These are phyloP conservation scores for Drosophila willistoni DNA, from an alignment of 1,140 invertebrate species.

Conservation along the genomic window DNA sequence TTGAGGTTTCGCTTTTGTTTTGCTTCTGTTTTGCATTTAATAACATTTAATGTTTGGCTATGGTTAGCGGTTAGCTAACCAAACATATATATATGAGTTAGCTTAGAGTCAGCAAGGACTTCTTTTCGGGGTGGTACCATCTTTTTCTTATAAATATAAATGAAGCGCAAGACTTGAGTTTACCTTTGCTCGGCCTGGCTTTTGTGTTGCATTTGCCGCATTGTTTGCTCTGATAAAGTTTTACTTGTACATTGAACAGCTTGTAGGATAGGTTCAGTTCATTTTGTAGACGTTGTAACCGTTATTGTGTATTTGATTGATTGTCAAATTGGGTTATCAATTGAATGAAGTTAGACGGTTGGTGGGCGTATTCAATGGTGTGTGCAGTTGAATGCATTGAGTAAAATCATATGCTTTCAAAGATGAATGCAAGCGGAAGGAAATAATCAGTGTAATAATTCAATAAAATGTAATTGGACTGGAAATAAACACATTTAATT, in stretches of 20 bases:
- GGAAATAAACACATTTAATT: constrained; percentile 11
- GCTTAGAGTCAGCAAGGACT: no score
- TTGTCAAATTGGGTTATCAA: constrained; percentile 64
- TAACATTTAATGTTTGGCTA: constrained; percentile 73
- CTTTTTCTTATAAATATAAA: constrained; percentile 69
- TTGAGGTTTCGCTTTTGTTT: constrained; percentile 28
- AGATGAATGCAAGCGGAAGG: constrained; percentile 5
- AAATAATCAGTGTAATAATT: constrained; percentile 41
- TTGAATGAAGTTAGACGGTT: constrained; percentile 19
- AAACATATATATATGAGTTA: constrained; percentile 16
- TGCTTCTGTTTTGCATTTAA: constrained; percentile 69
- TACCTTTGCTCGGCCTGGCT: constrained; percentile 35
- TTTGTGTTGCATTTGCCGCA: constrained; percentile 62
- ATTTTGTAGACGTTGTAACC: constrained; percentile 17
- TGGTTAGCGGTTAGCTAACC: constrained; percentile 41
- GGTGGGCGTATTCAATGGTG: constrained; percentile 36
- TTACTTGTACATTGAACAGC: constrained; percentile 24
- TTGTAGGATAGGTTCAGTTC: constrained; percentile 1
- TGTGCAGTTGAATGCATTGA: constrained; percentile 20
- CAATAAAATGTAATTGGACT: constrained; percentile 26
- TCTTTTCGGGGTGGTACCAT: background rate
- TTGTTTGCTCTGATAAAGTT: constrained; percentile 58
- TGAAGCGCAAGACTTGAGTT: constrained; percentile 42
- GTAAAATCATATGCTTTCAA: background rate
- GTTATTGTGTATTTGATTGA: constrained; percentile 61